phyloP scores from a whole-genome alignment of 2,888 invertebrate genomes.

The Drosophila falleni region DNA sequence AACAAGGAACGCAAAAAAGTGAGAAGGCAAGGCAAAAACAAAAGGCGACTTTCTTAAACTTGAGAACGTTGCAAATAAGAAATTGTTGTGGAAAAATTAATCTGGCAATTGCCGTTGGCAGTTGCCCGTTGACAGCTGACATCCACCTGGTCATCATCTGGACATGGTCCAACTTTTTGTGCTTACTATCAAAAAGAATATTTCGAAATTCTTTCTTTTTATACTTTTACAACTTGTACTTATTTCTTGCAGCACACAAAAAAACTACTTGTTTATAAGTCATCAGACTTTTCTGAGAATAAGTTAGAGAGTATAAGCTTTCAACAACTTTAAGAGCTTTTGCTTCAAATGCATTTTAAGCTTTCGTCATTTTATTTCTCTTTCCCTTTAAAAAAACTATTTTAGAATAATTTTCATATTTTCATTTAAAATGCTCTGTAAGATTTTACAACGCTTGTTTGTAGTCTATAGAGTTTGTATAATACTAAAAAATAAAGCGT shows the following conservation, averaged over 20 bases:
- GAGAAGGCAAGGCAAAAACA: conserved; percentile 19
- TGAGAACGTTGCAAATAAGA: conserved; percentile 43
- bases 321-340: background rate
- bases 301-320: background rate
- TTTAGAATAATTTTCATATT: background rate
- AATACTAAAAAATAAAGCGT: background rate
- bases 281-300: background rate
- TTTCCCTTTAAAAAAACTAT: background rate
- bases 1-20: conserved; percentile 33
- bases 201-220: conserved; percentile 2
- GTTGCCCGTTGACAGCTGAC: conserved; percentile 43
- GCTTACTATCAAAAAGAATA: conserved; percentile 10
- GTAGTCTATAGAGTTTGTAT: background rate
- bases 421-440: background rate
- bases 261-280: conserved; percentile 8
- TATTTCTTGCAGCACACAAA: background rate
- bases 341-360: background rate
- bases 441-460: background rate
- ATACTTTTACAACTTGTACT: background rate
- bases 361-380: background rate
- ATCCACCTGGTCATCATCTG: conserved; percentile 44
- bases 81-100: conserved; percentile 53
- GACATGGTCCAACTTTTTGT: conserved; percentile 28
- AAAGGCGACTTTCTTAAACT: conserved; percentile 35
- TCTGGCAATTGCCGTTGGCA: conserved; percentile 43